Evolutionary conservation across 2,797 vertebrate genomes (phyloP).

Genomic region (Gymnothorax javanicus): DNA sequence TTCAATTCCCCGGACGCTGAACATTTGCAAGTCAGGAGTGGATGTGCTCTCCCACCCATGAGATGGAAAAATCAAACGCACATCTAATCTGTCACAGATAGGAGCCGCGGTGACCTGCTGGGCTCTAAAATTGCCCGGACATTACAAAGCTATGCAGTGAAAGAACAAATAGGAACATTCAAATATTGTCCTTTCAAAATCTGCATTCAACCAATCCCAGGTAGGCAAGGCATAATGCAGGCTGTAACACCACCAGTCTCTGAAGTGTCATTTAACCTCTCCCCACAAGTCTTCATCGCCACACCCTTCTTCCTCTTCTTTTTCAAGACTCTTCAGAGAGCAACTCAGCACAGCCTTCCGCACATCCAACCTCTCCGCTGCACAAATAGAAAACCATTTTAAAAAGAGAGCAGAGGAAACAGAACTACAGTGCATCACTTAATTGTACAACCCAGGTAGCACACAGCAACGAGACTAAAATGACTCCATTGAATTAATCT

Average conservation of each 20-base stretch:
- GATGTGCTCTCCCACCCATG: neutral
- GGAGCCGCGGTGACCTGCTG: neutral
- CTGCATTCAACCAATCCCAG: neutral
- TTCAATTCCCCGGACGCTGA: neutral
- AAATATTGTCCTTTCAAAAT: neutral
- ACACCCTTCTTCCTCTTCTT: slow-evolving; percentile 44
- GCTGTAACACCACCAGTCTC: neutral
- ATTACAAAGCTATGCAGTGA: slow-evolving; percentile 8
- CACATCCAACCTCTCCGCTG: slow-evolving; percentile 80
- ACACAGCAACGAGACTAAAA: too few species aligned
- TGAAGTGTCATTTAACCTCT: slow-evolving; percentile 46
- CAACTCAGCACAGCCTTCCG: slow-evolving; percentile 78
- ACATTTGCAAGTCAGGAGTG: neutral
- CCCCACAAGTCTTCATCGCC: slow-evolving; percentile 56
- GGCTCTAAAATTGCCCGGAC: neutral
- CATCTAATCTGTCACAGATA: neutral
- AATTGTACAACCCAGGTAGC: neutral
- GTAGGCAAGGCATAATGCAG: neutral
- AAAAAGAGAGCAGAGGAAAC: neutral
- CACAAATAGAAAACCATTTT: slow-evolving; percentile 20
- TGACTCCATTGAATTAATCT: too few species aligned
- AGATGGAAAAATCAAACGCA: neutral
- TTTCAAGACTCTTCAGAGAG: slow-evolving; percentile 53
- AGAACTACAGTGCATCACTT: neutral
- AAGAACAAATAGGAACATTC: neutral